These are phyloP conservation scores for Petrolisthes cinctipes DNA, from an alignment of 2,888 invertebrate genomes.

Conservation along the genomic window DNA sequence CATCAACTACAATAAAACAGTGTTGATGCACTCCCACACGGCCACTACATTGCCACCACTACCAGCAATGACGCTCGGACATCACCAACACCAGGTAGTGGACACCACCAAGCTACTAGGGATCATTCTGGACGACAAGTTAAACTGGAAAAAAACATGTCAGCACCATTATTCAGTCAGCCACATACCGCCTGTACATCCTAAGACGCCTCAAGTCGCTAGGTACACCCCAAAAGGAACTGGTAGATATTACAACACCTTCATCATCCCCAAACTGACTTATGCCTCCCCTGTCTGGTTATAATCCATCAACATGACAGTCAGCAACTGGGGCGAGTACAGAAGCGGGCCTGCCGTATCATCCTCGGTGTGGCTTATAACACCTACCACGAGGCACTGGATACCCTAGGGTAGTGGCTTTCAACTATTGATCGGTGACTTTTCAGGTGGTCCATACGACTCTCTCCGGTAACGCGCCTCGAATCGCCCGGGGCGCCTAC, in stretches of 20 bases:
- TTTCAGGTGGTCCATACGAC: too few species aligned
- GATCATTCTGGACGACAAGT: background rate
- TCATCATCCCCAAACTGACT: too few species aligned
- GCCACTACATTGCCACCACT: background rate
- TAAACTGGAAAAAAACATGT: background rate
- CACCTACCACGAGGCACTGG: background rate
- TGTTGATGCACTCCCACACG: background rate
- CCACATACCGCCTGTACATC: background rate
- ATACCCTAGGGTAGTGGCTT: too few species aligned
- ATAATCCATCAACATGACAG: background rate
- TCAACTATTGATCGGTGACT: too few species aligned
- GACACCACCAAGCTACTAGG: background rate
- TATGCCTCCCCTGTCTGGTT: too few species aligned
- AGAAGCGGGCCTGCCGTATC: background rate
- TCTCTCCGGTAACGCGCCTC: too few species aligned
- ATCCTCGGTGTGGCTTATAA: background rate
- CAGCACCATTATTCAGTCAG: background rate
- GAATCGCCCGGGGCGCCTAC: too few species aligned
- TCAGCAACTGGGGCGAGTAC: background rate
- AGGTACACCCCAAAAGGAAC: background rate
- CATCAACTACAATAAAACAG: background rate
- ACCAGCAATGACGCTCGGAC: background rate
- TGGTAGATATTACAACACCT: too few species aligned
- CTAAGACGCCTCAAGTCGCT: background rate
- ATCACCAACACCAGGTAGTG: too few species aligned